Percentiles rank a stretch among this genome's conserved stretches.
phyloP scores from a whole-genome alignment of 2,888 invertebrate genomes.

The Cataglyphis cursor region DNA sequence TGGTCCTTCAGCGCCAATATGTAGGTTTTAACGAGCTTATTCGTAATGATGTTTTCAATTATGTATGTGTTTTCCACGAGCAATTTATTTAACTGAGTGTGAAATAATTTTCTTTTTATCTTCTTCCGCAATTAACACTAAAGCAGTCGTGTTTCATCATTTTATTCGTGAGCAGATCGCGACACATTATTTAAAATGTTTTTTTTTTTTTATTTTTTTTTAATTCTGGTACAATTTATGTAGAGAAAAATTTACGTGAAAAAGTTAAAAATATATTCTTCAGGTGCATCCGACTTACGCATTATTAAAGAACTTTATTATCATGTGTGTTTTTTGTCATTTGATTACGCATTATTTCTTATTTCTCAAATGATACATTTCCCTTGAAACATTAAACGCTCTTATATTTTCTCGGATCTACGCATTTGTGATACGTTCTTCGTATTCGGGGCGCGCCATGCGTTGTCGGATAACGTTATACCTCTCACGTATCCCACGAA shows the following conservation, averaged over 20 bases:
- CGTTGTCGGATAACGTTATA: constrained; percentile 46
- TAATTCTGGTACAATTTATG: not conserved
- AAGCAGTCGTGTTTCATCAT: not conserved
- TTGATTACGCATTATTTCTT: not conserved
- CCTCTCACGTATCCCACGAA: constrained; percentile 41
- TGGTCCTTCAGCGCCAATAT: constrained; percentile 55
- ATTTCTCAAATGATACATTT: constrained; percentile 34
- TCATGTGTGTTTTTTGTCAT: not conserved
- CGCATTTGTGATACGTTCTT: constrained; percentile 22
- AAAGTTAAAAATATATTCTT: not conserved
- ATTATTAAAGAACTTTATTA: not conserved
- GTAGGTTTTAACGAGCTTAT: constrained; percentile 71
- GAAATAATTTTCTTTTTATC: not conserved
- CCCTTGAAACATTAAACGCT: constrained; percentile 39
- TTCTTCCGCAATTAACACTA: not conserved
- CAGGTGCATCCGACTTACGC: too few relatives aligned
- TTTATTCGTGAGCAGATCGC: not conserved
- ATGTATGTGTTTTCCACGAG: constrained; percentile 49
- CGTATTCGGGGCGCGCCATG: constrained; percentile 13
- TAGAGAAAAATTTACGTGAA: not conserved
- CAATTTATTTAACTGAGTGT: not conserved
- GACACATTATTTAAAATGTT: not conserved
- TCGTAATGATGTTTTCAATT: constrained; percentile 60
- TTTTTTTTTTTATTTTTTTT: not conserved
- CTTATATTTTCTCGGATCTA: constrained; percentile 43